These are phyloP conservation scores for Pseudochaenichthys georgianus DNA, from an alignment of 2,797 vertebrate genomes.

Conservation along the genomic window DNA sequence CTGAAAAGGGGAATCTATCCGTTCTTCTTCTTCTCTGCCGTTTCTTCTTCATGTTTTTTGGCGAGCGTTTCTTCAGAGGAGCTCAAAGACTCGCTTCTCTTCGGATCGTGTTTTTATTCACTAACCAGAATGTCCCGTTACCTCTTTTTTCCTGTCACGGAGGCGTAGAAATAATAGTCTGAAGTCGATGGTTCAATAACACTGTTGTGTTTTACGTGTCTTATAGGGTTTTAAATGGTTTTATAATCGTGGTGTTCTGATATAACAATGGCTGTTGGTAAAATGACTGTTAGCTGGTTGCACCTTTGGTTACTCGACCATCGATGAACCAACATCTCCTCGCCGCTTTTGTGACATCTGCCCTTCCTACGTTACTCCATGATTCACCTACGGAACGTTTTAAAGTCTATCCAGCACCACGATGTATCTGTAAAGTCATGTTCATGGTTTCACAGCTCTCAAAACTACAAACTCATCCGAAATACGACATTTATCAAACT, in stretches of 20 bases:
- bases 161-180: constrained; percentile 27
- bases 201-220: constrained; percentile 59
- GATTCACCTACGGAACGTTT: neutral
- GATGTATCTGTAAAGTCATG: neutral
- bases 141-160: constrained; percentile 43
- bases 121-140: constrained; percentile 19
- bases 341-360: constrained; percentile 13
- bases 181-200: constrained; percentile 41
- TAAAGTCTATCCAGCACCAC: neutral
- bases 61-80: constrained; percentile 25
- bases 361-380: neutral
- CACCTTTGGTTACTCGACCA: constrained; percentile 27
- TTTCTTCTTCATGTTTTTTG: constrained; percentile 43
- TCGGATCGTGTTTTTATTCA: constrained; percentile 31
- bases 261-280: constrained; percentile 26
- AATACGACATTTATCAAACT: neutral
- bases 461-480: neutral
- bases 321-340: constrained; percentile 14
- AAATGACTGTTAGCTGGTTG: constrained; percentile 75
- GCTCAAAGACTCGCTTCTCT: constrained; percentile 19
- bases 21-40: constrained; percentile 44
- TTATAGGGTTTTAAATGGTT: constrained; percentile 38
- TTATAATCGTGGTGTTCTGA: constrained; percentile 46
- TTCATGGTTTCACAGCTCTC: neutral
- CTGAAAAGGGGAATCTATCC: constrained; percentile 83